Percentiles rank a stretch among this genome's conserved stretches.
Evolutionary conservation across 2,797 vertebrate species (phyloP).

Genomic region (Leptodactylus fallax): DNA sequence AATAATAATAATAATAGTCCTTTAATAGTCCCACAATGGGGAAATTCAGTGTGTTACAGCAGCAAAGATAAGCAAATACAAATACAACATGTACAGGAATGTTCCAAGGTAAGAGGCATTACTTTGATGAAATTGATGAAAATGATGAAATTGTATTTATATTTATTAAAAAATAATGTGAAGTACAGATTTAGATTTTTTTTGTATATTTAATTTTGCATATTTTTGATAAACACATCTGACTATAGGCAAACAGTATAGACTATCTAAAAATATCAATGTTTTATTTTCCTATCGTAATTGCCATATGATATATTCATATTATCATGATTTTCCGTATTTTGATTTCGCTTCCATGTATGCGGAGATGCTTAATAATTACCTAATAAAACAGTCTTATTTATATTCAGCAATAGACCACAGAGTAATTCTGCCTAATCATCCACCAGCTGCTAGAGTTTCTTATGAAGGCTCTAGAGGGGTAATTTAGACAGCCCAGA

Average conservation of each 20-base stretch:
- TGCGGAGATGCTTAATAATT: conserved; percentile 59
- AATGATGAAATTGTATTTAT: too few species aligned
- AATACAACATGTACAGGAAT: too few species aligned
- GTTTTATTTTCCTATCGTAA: not conserved
- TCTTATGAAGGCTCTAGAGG: conserved; percentile 58
- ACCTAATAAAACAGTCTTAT: conserved; percentile 63
- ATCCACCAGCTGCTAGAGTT: conserved; percentile 63
- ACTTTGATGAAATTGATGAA: too few species aligned
- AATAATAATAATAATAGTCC: too few species aligned
- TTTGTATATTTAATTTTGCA: too few species aligned
- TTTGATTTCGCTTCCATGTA: conserved; percentile 49
- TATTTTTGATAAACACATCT: not conserved
- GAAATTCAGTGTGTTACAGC: too few species aligned
- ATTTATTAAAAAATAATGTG: too few species aligned
- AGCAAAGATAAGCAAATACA: too few species aligned
- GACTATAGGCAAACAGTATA: not conserved
- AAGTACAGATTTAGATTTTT: too few species aligned
- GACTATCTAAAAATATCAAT: not conserved
- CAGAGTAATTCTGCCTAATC: conserved; percentile 62
- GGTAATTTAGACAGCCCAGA: conserved; percentile 63
- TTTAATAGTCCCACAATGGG: too few species aligned
- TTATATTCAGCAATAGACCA: conserved; percentile 61
- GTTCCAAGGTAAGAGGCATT: too few species aligned
- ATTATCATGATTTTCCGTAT: not conserved
- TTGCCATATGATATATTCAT: not conserved